Evolutionary conservation across 2,888 invertebrate genomes (phyloP).

Genomic region (Cinara cedri): DNA sequence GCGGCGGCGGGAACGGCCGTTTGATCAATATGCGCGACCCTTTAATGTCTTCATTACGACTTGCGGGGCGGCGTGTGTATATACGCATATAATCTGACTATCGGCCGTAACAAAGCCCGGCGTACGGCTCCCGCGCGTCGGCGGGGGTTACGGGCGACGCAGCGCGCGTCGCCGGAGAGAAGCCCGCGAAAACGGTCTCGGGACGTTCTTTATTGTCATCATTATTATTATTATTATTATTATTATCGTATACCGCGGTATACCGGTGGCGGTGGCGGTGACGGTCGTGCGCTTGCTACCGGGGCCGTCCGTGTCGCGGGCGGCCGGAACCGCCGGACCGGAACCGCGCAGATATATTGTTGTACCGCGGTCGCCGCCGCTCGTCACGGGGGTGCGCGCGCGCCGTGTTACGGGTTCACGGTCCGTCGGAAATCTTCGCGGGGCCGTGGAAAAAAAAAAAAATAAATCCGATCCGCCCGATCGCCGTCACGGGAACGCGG

Average conservation of each 20-base stretch:
- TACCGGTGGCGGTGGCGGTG: background rate
- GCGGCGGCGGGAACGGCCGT: constrained; percentile 25
- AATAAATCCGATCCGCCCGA: too few species aligned
- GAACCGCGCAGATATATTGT: constrained; percentile 46
- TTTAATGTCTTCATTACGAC: constrained; percentile 57
- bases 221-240: background rate
- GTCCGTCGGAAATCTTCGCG: too few species aligned
- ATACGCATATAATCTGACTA: constrained; percentile 54
- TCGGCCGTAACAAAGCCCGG: constrained; percentile 52
- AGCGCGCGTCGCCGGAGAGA: background rate
- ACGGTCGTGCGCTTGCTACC: background rate
- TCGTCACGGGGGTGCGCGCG: too few species aligned
- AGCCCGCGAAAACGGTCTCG: constrained; percentile 33
- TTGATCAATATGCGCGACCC: constrained; percentile 57
- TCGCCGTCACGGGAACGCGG: too few species aligned
- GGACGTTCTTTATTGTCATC: constrained; percentile 19
- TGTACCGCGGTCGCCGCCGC: background rate
- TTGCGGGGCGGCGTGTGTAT: constrained; percentile 26
- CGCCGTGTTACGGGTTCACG: too few species aligned
- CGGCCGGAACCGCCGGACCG: constrained; percentile 41
- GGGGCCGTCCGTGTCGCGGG: background rate
- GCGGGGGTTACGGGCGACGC: background rate
- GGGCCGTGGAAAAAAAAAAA: too few species aligned
- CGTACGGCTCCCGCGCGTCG: background rate
- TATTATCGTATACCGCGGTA: background rate